Conservation (phyloP, 2,797 vertebrate genomes). For the Coregonus suidteri region DNA sequence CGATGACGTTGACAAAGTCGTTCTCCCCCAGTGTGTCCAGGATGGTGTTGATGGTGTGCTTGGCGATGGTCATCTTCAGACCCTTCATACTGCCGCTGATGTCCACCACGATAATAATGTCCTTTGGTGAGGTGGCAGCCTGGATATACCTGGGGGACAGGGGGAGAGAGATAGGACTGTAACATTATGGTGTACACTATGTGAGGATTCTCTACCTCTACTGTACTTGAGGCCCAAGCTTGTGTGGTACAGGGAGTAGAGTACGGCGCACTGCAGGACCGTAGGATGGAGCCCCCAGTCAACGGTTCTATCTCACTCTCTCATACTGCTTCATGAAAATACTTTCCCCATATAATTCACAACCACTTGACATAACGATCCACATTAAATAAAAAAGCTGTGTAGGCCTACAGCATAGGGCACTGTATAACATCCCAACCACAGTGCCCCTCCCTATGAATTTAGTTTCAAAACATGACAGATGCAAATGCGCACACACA, state of each 20-base stretch:
- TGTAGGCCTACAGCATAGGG: background rate
- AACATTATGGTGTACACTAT: background rate
- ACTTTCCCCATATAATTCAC: background rate
- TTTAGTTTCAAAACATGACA: background rate
- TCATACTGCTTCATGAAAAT: background rate
- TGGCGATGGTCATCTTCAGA: conserved; percentile 92
- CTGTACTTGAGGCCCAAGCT: background rate
- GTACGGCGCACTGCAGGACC: background rate
- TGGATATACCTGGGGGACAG: conserved; percentile 89
- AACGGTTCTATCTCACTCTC: background rate
- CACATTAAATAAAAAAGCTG: background rate
- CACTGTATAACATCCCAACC: background rate
- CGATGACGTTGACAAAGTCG: conserved; percentile 96
- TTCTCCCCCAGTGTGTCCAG: conserved; percentile 96
- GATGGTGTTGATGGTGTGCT: conserved; percentile 94
- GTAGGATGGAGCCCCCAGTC: background rate
- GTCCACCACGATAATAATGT: conserved; percentile 93
- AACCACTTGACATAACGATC: background rate
- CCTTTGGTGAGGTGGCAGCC: conserved; percentile 95
- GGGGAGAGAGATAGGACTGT: background rate
- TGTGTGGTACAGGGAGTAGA: background rate
- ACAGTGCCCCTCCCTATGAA: background rate
- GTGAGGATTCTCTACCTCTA: background rate
- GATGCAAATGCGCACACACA: background rate
- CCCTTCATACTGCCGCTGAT: conserved; percentile 98